Percentiles rank a stretch among this genome's conserved stretches.
phyloP scores from a whole-genome alignment of 2,113 vertebrate species.

The Ceratotherium simum region DNA sequence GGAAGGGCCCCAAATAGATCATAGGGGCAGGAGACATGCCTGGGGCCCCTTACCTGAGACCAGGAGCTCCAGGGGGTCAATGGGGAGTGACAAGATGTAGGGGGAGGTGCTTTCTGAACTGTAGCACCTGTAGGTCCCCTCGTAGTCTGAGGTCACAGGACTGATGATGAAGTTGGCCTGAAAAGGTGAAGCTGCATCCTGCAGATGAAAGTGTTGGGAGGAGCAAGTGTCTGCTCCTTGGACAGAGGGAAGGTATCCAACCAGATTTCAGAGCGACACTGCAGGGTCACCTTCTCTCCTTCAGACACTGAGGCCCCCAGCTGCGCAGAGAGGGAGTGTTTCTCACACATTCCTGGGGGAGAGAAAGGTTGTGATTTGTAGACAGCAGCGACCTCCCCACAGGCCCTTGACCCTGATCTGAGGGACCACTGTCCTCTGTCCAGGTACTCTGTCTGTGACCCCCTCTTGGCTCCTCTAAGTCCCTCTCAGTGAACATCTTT shows the following conservation, averaged over 20 bases:
- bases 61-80: too few species aligned
- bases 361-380: too few species aligned
- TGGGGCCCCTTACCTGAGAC: too few species aligned
- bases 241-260: background rate
- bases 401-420: too few species aligned
- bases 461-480: too few species aligned
- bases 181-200: rapidly evolving
- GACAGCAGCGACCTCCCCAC: too few species aligned
- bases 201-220: rapidly evolving
- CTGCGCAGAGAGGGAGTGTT: background rate
- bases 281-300: background rate
- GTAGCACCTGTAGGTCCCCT: background rate
- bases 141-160: background rate
- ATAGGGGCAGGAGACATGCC: too few species aligned
- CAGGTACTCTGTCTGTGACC: too few species aligned
- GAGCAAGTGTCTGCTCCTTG: background rate
- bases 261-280: background rate
- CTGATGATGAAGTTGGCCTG: background rate
- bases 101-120: rapidly evolving
- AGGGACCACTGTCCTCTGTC: too few species aligned
- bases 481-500: too few species aligned
- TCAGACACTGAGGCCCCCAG: background rate
- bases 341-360: background rate
- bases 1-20: background rate
- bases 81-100: too few species aligned